A percentile compares a stretch with the other conserved stretches of the same genome.
phyloP scores from a whole-genome alignment of 2,797 vertebrate species.

The Petrocephalus sullivani region DNA sequence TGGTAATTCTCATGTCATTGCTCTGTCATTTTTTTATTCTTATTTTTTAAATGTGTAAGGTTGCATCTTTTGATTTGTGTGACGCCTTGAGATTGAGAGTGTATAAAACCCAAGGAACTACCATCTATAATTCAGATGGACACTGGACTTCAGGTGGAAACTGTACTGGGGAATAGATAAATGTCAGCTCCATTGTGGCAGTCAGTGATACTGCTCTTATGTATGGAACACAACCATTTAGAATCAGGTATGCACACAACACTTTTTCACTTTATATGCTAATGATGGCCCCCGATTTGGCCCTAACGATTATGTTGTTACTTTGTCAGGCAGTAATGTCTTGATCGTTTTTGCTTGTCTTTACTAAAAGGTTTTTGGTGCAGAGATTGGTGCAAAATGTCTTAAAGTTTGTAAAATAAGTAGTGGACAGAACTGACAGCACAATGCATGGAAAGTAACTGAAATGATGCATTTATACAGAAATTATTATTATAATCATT shows the following conservation, averaged over 20 bases:
- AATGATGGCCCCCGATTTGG: slow-evolving; percentile 6
- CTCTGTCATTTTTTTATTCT: too few relatives aligned
- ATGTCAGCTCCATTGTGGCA: not conserved
- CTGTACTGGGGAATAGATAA: not conserved
- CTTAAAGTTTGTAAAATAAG: not conserved
- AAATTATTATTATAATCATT: not conserved
- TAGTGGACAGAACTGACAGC: not conserved
- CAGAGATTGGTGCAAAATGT: not conserved
- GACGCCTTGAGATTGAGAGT: not conserved
- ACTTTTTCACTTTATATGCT: slow-evolving; percentile 13
- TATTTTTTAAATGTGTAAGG: not conserved
- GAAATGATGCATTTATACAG: not conserved
- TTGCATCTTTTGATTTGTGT: not conserved
- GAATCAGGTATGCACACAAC: not conserved
- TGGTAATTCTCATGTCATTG: not conserved
- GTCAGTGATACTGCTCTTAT: not conserved
- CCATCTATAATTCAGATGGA: not conserved
- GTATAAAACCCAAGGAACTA: not conserved
- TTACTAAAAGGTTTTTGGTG: slow-evolving; percentile 3
- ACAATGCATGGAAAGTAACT: not conserved
- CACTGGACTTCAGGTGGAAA: not conserved
- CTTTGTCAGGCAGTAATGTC: not conserved
- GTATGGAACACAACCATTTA: not conserved
- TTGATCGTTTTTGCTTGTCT: not conserved
- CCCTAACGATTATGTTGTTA: slow-evolving; percentile 8